Evolutionary conservation across 2,888 invertebrate species (phyloP), one percentile per base, ranked within the genome.

Genomic region (Meloe dianella): DNA sequence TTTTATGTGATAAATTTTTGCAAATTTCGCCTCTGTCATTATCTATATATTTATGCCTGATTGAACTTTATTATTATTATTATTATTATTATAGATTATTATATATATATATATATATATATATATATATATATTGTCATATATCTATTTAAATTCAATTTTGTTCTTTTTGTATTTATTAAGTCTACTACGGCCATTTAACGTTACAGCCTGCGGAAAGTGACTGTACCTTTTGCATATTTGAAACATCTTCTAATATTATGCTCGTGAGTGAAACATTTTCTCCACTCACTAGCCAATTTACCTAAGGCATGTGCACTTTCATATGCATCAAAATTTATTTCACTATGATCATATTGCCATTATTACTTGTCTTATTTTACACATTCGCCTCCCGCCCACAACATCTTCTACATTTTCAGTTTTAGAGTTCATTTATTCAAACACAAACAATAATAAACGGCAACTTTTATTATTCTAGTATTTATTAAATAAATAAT

Each of bases 261-360:
- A 68, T 68, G 68, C 59, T 68, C 68, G 68, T 68, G 68, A 68
- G 68, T 68, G 68, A 68, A 68, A 68, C 68, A 68, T 68, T 68
- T 68, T 68, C 68, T 68, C 68, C 68, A 68, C 68, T 65, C 63
- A 68, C 68, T 65, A 68, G 60, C 68, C 68, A 68, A 68, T 68
- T 68, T 68, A 68, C 68, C 68, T 60, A 65, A 68, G 68, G 68
- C 68, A 68, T 65, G 57, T 68, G 63, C 68, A 68, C 68, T 68
- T 68, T 68, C 68, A 68, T 68, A 68, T 68, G 68, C 68, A 68
- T 68, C 65, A 68, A 65, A 60, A 63, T 68, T 68, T 68, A 63
- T 68, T 68, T 68, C 68, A 47, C 20, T 68, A 63, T 63, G 60
- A 68, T 68, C 65, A 68, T 68, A 63, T 68, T 65, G 68, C 68